Evolutionary conservation across 2,888 invertebrate genomes (phyloP), one percentile per base, ranked within the genome.

Genomic region (Eilema griseolum): DNA sequence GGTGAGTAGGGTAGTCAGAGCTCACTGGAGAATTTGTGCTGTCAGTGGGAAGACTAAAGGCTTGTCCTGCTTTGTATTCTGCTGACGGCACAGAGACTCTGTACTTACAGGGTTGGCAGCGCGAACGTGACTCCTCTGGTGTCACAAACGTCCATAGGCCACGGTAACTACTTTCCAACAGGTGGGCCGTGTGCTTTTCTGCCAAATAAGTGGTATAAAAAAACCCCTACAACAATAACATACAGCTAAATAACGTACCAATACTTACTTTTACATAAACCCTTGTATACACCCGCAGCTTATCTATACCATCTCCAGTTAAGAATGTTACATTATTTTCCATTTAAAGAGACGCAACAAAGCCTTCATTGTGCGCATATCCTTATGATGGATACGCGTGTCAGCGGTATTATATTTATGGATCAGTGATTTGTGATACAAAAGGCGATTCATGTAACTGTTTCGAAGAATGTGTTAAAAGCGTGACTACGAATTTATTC

Each of bases 391-490:
- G 64, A 71, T 68, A 68, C 68, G 68, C 46, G 46, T 70, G 61
- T 70, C 70, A 64, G 64, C 41, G 20, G 23, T 64, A 56, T 56
- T 23, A 65, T 61, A 61, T 61, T 57, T 71, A 72, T 59, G 68
- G 61, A 66, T 68, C 68, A 68, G 20, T 66, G 71, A 68, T 72
- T 67, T 63, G 41, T 68, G 57, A 61, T 68, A 72, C 61, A 72
- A 67, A 67, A 28, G 65, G 41, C 64, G 61, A 31, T 71, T 23
- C 37, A 24, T 65, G 31, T 12, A 41, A 28, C 37, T 37, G n/a
- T 60, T 65, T 33, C 68, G 12, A 59, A 65, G 28, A 65, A 61
- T 61, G 52, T 67, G 41, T 64, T 67, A 67, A 52, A 56, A 14
- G 61, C 41, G 57, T 61, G 37, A 61, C 52, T 28, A 68, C 61